Base-by-base conservation (phyloP, 2,888 invertebrate species). In the Tiphia femorata region DNA sequence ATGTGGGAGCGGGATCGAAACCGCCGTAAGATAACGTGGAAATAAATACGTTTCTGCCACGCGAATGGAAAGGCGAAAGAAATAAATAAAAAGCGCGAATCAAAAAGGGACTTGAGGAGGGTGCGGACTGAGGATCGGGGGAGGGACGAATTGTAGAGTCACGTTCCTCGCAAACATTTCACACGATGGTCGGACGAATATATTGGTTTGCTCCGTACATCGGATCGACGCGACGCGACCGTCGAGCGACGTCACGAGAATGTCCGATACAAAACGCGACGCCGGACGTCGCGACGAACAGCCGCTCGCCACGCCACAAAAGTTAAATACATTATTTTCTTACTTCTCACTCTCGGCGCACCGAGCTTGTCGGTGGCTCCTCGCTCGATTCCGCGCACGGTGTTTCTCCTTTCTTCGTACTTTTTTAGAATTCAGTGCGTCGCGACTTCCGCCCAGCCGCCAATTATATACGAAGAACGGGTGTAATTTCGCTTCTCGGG, bases 401-500 rank as follows among this genome's bases (percentile, higher is more conserved):
- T 3, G 46, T 40, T 43, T 48, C 64, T n/a, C n/a, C n/a, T n/a
- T n/a, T n/a, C 25, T 8, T 8, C 5, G 8, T 8, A 5, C 25
- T 37, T 56, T 65, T 62, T 64, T 51, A 58, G 23, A 38, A 64
- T 65, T 64, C 64, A 29, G 3, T 16, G 2, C 49, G 21, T 16
- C 49, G 43, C 10, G 25, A 6, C 17, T 10, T 17, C 33, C 49
- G 14, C 44, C 38, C 27, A 23, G 21, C 38, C 49, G 23, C 37
- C 61, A 58, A 64, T 65, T 64, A 62, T 55, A 42, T 50, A 17
- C 27, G 33, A 6, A 54, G 38, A 56, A 38, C 44, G 55, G 40
- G 55, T 44, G 37, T 58, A 58, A 65, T 65, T 62, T 48, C 23
- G 35, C n/a, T n/a, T n/a, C n/a, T n/a, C n/a, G n/a, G n/a, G n/a